Base-by-base conservation (phyloP, 1,140 invertebrate species). In the Microplitis mediator region DNA sequence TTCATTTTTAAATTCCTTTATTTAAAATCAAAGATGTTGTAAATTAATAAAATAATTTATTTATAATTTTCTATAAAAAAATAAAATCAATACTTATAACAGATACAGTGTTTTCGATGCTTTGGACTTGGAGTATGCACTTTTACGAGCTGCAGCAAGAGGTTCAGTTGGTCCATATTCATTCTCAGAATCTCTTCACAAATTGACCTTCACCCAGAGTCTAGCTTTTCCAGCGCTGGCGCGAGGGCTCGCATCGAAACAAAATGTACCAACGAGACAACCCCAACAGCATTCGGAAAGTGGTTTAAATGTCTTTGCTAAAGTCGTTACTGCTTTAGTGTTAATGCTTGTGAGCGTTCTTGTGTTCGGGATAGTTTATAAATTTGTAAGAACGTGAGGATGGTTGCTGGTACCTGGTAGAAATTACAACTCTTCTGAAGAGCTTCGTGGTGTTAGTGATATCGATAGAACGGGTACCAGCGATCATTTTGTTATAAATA, bases 301-400 rank as follows among this genome's bases (percentile, higher is more conserved):
- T 68, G 91, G 91, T 32, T 81, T 92, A 69, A 92, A 92, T 82
- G 90, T 90, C 51, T 92, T 91, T 79, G 92, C 91, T 51, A 92
- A 93, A 82, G 90, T 92, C 31, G 88, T 93, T 35, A 93, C 92
- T 0, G 91, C 92, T 4, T 83, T 93, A 4, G 90, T 93, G 1
- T 82, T 93, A 16, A 90, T 93, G 73, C 82, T 93, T 8, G 91
- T 93, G 31, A 92, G 91, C 76, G 90, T 93, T 60, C 86, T 94
- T 78, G 92, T 93, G 64, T 93, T 93, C 80, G 90, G 92, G 9
- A 91, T 93, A 2, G 91, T 94, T 31, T 93, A 93, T 79, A 93
- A 93, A 80, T 93, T 93, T 78, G 91, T 92, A 76, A 88, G 90
- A 79, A 92, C 91, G 90, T 93, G 91, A 93, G 91, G 91, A 56